phyloP scores from a whole-genome alignment of 2,797 vertebrate genomes.

The Liasis olivaceus region DNA sequence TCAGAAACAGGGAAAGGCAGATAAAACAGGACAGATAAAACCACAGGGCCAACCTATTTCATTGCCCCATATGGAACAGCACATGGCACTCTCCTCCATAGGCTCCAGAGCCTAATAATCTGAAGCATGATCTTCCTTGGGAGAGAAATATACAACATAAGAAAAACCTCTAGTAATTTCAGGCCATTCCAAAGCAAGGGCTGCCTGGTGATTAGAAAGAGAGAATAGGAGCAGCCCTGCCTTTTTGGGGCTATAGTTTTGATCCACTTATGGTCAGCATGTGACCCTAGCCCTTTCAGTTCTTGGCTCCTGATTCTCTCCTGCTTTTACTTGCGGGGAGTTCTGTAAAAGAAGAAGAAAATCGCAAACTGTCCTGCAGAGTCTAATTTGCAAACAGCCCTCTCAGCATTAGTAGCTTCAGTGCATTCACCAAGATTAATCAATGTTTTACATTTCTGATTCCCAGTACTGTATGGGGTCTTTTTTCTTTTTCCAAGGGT shows the following conservation, averaged over 20 bases:
- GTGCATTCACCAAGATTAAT: not conserved
- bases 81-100: not conserved
- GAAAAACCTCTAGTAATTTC: not conserved
- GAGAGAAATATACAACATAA: not conserved
- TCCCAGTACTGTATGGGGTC: not conserved
- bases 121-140: not conserved
- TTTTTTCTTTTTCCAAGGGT: fast-evolving
- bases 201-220: not conserved
- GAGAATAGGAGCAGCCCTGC: not conserved
- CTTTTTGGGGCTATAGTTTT: not conserved
- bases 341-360: not conserved
- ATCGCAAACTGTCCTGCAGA: not conserved
- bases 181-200: not conserved
- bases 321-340: not conserved
- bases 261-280: not conserved
- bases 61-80: not conserved
- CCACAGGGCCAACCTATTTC: not conserved
- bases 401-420: not conserved
- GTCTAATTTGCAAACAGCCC: not conserved
- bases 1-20: not conserved
- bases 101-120: not conserved
- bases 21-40: not conserved
- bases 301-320: not conserved
- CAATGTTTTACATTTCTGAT: not conserved
- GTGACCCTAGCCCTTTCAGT: not conserved